Evolutionary conservation across 2,888 invertebrate genomes (phyloP).

Genomic region (Alentia gelatinosa): DNA sequence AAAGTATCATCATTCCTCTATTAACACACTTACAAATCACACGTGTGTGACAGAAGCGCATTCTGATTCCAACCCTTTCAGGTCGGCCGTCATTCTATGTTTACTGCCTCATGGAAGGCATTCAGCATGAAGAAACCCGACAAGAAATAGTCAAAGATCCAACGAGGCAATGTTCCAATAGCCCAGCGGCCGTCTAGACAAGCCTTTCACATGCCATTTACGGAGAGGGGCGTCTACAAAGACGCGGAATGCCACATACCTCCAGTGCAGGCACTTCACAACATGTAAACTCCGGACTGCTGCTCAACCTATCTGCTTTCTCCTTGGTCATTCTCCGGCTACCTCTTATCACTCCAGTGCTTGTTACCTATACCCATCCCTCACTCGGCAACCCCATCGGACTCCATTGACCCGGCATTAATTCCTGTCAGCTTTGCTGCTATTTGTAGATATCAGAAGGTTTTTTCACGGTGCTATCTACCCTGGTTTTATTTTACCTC

Average conservation of each 20-base stretch:
- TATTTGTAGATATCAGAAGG: not conserved
- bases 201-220: not conserved
- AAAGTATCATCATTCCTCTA: too few relatives aligned
- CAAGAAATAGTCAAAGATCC: not conserved
- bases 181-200: not conserved
- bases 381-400: too few relatives aligned
- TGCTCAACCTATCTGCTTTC: not conserved
- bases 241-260: not conserved
- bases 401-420: not conserved
- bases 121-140: not conserved
- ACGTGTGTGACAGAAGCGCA: too few relatives aligned
- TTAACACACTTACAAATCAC: too few relatives aligned
- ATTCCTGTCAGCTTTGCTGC: not conserved
- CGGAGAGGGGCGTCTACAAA: not conserved
- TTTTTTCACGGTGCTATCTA: too few relatives aligned
- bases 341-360: not conserved
- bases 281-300: too few relatives aligned
- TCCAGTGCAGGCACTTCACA: not conserved
- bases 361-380: not conserved
- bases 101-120: too few relatives aligned
- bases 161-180: not conserved
- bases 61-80: too few relatives aligned
- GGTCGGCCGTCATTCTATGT: too few relatives aligned
- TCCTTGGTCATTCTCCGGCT: not conserved
- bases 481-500: too few relatives aligned